These are phyloP conservation scores for Pocillopora grandis DNA, from an alignment of 92 coral and sea anemone genomes.

Conservation along the genomic window DNA sequence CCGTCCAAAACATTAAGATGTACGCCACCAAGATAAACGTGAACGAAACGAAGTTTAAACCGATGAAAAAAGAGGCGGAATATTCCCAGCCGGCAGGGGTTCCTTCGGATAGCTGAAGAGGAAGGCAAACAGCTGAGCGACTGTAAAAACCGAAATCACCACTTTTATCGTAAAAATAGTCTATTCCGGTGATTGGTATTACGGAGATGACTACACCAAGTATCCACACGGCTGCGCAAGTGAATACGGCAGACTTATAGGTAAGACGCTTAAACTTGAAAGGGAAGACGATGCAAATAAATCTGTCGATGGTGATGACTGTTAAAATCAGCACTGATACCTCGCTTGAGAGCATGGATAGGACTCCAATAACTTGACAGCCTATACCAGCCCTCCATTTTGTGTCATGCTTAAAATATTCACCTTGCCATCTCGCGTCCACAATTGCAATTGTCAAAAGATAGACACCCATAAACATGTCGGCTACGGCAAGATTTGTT, in stretches of 20 bases:
- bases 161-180: slow-evolving; percentile 40
- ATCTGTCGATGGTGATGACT: slow-evolving; percentile 60
- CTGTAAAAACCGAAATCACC: slow-evolving; percentile 59
- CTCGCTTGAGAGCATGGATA: slow-evolving; percentile 70
- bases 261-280: slow-evolving; percentile 44
- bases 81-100: slow-evolving; percentile 74
- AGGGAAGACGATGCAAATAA: slow-evolving; percentile 65
- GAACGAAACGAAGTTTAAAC: slow-evolving; percentile 50
- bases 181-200: slow-evolving; percentile 38
- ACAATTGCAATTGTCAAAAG: slow-evolving; percentile 52
- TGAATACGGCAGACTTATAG: too few species aligned
- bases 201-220: slow-evolving; percentile 30
- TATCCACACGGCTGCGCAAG: slow-evolving; percentile 17
- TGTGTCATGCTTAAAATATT: slow-evolving; percentile 68
- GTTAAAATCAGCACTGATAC: slow-evolving; percentile 59
- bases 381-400: slow-evolving; percentile 66
- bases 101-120: slow-evolving; percentile 62
- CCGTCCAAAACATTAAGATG: slow-evolving; percentile 56
- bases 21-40: slow-evolving; percentile 61
- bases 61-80: slow-evolving; percentile 61
- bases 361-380: slow-evolving; percentile 53
- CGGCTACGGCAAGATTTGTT: slow-evolving; percentile 64
- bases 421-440: slow-evolving; percentile 71
- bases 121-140: slow-evolving; percentile 64
- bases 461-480: slow-evolving; percentile 69